Conservation (phyloP, 2,113 vertebrate species). For the Spea multiplicata region DNA sequence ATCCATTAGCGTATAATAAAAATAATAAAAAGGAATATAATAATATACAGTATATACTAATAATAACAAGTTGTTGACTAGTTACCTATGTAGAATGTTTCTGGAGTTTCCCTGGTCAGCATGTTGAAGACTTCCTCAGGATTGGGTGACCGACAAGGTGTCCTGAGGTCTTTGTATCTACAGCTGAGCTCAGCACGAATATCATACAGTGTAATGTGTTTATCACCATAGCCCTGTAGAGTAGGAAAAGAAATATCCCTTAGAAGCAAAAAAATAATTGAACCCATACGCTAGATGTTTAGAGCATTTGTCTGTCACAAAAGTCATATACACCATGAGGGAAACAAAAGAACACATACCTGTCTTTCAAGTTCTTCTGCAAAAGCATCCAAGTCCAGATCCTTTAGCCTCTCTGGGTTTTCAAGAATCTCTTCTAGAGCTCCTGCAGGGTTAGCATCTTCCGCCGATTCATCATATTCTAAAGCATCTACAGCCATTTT, state of each 20-base stretch:
- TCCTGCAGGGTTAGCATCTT: slow-evolving; percentile 96
- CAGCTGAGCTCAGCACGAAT: slow-evolving; percentile 97
- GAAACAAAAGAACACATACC: slow-evolving; percentile 62
- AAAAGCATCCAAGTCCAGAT: slow-evolving; percentile 94
- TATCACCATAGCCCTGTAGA: slow-evolving; percentile 91
- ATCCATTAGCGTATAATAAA: not conserved
- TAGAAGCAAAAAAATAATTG: not conserved
- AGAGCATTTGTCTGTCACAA: no score
- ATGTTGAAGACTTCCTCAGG: slow-evolving; percentile 96
- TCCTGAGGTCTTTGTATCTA: slow-evolving; percentile 94
- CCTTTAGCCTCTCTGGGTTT: slow-evolving; percentile 94
- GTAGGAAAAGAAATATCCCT: slow-evolving; percentile 14
- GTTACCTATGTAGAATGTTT: slow-evolving; percentile 96
- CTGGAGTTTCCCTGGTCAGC: slow-evolving; percentile 97
- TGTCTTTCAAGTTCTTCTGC: slow-evolving; percentile 97
- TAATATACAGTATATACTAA: no score
- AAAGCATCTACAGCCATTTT: slow-evolving; percentile 98
- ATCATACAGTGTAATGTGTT: slow-evolving; percentile 95
- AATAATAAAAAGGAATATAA: no score
- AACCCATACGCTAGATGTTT: no score
- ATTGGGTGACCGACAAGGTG: slow-evolving; percentile 87
- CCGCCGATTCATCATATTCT: slow-evolving; percentile 94
- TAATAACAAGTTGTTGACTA: not conserved
- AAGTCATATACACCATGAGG: not conserved
- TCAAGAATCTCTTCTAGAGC: slow-evolving; percentile 96